A percentile compares a stretch with the other conserved stretches of the same genome.
Evolutionary conservation across 2,113 vertebrate genomes (phyloP).

Genomic region (Vidua chalybeata): DNA sequence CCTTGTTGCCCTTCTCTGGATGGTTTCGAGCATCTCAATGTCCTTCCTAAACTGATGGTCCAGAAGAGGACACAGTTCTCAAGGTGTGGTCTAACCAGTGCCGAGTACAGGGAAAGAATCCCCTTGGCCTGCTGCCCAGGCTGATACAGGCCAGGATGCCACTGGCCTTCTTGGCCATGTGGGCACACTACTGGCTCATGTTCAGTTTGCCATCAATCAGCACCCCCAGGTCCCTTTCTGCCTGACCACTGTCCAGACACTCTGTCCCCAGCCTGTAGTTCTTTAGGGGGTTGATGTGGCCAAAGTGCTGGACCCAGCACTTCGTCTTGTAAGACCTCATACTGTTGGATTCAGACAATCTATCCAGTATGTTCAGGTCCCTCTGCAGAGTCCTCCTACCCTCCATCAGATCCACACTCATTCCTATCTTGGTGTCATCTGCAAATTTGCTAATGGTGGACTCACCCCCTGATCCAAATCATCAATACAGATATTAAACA

Average conservation of each 20-base stretch:
- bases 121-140: background rate
- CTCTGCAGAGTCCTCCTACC: background rate
- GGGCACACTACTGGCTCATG: background rate
- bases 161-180: fast-evolving
- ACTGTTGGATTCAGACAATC: background rate
- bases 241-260: background rate
- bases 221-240: background rate
- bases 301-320: background rate
- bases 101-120: background rate
- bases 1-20: background rate
- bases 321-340: background rate
- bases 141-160: background rate
- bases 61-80: background rate
- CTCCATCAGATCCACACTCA: background rate
- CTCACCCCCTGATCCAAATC: background rate
- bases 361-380: background rate
- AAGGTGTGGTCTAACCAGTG: background rate
- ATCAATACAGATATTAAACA: background rate
- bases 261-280: background rate
- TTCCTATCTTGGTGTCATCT: background rate
- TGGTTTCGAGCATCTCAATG: fast-evolving
- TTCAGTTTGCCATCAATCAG: background rate
- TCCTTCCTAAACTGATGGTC: background rate
- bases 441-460: background rate
- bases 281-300: background rate